phyloP scores from a whole-genome alignment of 2,797 vertebrate species.

The Coccyzus lansbergi region DNA sequence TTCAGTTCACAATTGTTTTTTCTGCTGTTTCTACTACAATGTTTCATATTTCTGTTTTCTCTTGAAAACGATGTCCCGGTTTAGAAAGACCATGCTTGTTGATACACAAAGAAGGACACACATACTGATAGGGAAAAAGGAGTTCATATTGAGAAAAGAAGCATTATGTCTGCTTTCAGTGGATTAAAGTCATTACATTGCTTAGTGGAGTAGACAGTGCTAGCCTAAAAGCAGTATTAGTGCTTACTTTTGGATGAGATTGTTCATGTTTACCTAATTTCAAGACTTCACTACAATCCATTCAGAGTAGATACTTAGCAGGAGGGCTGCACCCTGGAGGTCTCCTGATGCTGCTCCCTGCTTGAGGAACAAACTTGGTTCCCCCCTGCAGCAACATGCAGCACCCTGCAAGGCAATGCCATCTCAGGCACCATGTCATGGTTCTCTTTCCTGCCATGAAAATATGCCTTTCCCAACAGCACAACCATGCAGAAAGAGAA shows the following conservation, averaged over 20 bases:
- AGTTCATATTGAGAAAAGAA: neutral
- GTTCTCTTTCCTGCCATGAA: neutral
- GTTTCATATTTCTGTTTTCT: neutral
- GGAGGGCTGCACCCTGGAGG: neutral
- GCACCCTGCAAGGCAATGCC: neutral
- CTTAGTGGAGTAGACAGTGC: neutral
- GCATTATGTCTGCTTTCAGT: neutral
- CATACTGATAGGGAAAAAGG: neutral
- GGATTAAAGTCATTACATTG: neutral
- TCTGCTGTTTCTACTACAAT: neutral
- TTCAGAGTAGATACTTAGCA: neutral
- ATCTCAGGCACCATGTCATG: neutral
- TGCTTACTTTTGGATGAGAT: neutral
- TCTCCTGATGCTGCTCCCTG: neutral
- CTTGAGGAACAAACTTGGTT: neutral
- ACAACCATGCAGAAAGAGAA: neutral
- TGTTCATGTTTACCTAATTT: neutral
- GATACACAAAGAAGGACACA: neutral
- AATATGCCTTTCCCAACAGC: neutral
- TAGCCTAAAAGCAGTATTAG: neutral
- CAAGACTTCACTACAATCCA: neutral
- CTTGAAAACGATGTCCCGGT: neutral
- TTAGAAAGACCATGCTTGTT: neutral
- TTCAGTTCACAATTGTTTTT: neutral
- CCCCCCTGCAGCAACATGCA: accelerated